A percentile compares a stretch with the other conserved stretches of the same genome.
These are phyloP conservation scores for Cephalopholis sonnerati DNA, from an alignment of 2,113 vertebrate genomes.

Conservation along the genomic window DNA sequence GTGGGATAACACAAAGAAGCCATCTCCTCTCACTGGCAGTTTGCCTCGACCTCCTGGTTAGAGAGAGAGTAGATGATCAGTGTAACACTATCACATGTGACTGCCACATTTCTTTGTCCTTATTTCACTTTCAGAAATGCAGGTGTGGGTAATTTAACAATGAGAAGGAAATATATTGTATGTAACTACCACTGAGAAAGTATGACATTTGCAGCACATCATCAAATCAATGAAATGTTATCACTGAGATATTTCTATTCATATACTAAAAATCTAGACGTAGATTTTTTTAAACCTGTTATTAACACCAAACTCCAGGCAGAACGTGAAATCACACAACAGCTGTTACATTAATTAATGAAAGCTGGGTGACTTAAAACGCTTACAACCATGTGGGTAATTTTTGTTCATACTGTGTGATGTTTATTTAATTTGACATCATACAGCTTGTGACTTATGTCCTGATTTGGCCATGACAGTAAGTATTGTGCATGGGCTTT, in stretches of 20 bases:
- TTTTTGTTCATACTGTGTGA: slow-evolving; percentile 21
- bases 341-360: background rate
- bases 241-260: background rate
- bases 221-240: background rate
- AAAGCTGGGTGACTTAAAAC: slow-evolving; percentile 21
- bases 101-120: slow-evolving; percentile 79
- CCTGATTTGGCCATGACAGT: slow-evolving; percentile 28
- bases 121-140: slow-evolving; percentile 77
- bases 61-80: slow-evolving; percentile 60
- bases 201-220: background rate
- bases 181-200: slow-evolving; percentile 74
- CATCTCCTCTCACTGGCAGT: slow-evolving; percentile 58
- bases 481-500: slow-evolving; percentile 34
- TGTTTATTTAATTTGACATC: slow-evolving; percentile 31
- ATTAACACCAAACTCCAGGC: background rate
- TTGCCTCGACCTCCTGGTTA: slow-evolving; percentile 49
- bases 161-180: slow-evolving; percentile 75
- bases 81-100: slow-evolving; percentile 65
- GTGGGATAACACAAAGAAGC: slow-evolving; percentile 64
- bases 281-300: background rate
- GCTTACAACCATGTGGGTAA: background rate
- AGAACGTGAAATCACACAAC: background rate
- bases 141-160: slow-evolving; percentile 74
- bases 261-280: background rate
- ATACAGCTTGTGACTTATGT: slow-evolving; percentile 14